Conservation (phyloP, 2,888 invertebrate genomes). For the Cephus sareptanus region DNA sequence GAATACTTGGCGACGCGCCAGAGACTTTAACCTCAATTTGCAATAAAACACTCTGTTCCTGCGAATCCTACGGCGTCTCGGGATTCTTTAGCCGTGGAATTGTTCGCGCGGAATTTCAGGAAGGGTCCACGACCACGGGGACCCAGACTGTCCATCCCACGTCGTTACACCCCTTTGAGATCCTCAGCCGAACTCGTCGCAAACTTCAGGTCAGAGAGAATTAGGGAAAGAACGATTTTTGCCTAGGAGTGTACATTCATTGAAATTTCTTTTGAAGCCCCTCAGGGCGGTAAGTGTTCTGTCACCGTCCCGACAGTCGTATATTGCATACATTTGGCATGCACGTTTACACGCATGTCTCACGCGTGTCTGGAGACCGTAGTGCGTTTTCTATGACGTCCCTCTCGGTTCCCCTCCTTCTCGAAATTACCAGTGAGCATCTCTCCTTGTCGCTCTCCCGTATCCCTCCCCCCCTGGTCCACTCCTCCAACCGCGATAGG, state of each 20-base stretch:
- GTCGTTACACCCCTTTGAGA: background rate
- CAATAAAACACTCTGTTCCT: constrained; percentile 48
- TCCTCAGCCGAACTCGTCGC: background rate
- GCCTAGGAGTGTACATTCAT: background rate
- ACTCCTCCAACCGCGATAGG: background rate
- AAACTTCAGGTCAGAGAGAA: background rate
- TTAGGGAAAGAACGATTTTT: background rate
- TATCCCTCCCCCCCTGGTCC: background rate
- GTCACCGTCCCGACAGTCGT: background rate
- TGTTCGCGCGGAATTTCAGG: constrained; percentile 3
- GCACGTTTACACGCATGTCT: background rate
- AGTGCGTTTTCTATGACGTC: background rate
- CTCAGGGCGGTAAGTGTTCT: background rate
- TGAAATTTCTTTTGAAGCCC: background rate
- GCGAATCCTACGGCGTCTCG: background rate
- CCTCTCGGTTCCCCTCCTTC: background rate
- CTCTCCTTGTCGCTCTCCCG: background rate
- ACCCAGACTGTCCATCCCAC: background rate
- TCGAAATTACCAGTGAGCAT: background rate
- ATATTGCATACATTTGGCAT: background rate
- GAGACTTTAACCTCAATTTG: constrained; percentile 61
- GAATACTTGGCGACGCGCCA: constrained; percentile 57
- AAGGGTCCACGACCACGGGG: background rate
- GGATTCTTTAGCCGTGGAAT: constrained; percentile 1
- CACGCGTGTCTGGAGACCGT: background rate